Base-by-base conservation (phyloP, 2,113 vertebrate species). In the Pao palembangensis region DNA sequence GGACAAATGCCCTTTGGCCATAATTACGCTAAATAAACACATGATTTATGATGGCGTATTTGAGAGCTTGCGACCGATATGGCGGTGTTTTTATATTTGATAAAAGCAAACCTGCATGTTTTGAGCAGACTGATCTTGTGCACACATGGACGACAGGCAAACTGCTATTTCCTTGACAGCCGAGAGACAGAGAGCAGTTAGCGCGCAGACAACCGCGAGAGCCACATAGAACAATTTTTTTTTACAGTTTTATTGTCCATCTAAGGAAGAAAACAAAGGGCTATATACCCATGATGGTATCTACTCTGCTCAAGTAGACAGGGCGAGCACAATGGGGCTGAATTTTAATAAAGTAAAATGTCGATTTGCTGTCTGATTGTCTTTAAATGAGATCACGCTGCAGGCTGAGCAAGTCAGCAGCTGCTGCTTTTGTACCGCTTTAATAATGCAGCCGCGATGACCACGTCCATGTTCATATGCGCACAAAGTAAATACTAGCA, bases 151-250 rank as follows among this genome's bases (percentile, higher is more conserved):
- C 61, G 23, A 69, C 78, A 54, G 62, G 69, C 67, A 73, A 69
- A 67, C 71, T 80, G 82, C 68, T 71, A 77, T 83, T 85, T 83
- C 80, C 71, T 76, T 85, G 83, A 87, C 81, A 85, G 84, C 73
- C 61, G 53, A 46, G 34, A n/a, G 47, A 49, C 6, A 49, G 8
- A 51, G 34, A 41, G 51, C 69, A n/a, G 64, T 70, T 69, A 69
- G 73, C 67, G 67, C 80, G 72, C 76, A 81, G 70, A 66, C 71
- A 51, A 46, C 65, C 70, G 38, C 66, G 68, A 71, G 42, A 78
- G 43, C 46, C 64, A 43, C 58, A 62, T 20, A 21, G 34, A 20
- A 56, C 23, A 3, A 53, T 11, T 46, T 34, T 48, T 70, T 75
- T 71, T 50, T 58, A 41, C 52, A 64, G 28, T 47, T 46, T 19